Conservation (phyloP, 2,888 invertebrate genomes). For the Hedya salicella region DNA sequence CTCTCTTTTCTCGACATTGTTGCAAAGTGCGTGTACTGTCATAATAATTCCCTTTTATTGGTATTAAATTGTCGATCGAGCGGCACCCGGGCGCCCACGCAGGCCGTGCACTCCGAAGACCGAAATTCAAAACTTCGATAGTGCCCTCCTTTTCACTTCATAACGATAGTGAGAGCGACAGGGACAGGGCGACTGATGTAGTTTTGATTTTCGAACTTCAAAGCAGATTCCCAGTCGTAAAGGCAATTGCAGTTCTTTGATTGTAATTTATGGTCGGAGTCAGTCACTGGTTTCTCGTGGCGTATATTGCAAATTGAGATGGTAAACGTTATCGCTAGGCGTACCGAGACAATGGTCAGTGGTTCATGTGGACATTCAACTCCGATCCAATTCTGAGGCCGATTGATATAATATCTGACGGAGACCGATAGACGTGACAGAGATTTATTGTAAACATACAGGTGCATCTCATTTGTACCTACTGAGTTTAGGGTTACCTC, state of each 20-base stretch:
- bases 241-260: conserved; percentile 44
- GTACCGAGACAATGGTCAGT: no score
- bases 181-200: background rate
- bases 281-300: no score
- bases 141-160: conserved; percentile 2
- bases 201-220: conserved; percentile 1
- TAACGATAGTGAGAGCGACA: background rate
- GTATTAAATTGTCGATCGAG: conserved; percentile 45
- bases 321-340: no score
- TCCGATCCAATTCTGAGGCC: no score
- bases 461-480: no score
- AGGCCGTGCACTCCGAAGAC: conserved; percentile 25
- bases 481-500: no score
- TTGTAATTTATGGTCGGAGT: conserved; percentile 49
- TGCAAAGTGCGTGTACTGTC: conserved; percentile 24
- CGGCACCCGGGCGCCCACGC: conserved; percentile 40
- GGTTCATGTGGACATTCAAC: no score
- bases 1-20: conserved; percentile 11
- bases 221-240: background rate
- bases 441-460: no score
- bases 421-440: no score
- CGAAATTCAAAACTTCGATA: background rate
- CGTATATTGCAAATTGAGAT: no score
- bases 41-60: conserved; percentile 48
- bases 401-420: no score